phyloP scores from a whole-genome alignment of 2,113 vertebrate genomes.

The Hiodon alosoides region DNA sequence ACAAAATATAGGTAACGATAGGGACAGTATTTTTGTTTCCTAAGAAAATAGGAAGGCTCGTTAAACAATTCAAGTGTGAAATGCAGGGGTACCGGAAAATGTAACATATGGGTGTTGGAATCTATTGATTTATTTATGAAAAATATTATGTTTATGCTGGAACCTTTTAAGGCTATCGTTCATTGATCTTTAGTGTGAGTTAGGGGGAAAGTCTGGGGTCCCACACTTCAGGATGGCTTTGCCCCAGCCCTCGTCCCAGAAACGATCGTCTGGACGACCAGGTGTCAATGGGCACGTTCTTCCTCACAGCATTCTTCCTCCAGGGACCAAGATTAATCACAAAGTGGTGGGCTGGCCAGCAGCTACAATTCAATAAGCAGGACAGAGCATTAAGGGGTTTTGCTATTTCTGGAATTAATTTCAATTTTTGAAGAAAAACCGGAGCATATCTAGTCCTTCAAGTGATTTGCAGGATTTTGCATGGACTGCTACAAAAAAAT shows the following conservation, averaged over 20 bases:
- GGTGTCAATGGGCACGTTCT: slow-evolving; percentile 42
- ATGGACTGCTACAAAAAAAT: too few relatives aligned
- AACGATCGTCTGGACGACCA: slow-evolving; percentile 45
- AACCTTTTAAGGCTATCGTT: neutral
- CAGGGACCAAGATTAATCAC: slow-evolving; percentile 59
- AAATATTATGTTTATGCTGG: neutral
- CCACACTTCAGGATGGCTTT: neutral
- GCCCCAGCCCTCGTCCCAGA: neutral
- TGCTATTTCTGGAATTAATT: neutral
- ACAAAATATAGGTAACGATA: neutral
- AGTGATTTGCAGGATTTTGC: too few relatives aligned
- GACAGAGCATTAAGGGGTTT: neutral
- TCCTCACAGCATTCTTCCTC: slow-evolving; percentile 31
- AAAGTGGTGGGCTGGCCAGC: slow-evolving; percentile 92
- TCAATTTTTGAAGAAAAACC: too few relatives aligned
- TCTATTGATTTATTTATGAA: neutral
- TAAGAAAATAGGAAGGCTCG: neutral
- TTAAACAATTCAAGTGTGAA: neutral
- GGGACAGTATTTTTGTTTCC: neutral
- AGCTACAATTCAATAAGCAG: slow-evolving; percentile 57
- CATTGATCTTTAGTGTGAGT: neutral
- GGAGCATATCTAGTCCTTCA: too few relatives aligned
- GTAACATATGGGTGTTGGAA: neutral
- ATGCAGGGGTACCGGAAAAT: neutral
- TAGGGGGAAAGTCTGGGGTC: neutral